These are phyloP conservation scores for Thereva unica DNA, from an alignment of 2,888 invertebrate genomes.

Conservation along the genomic window DNA sequence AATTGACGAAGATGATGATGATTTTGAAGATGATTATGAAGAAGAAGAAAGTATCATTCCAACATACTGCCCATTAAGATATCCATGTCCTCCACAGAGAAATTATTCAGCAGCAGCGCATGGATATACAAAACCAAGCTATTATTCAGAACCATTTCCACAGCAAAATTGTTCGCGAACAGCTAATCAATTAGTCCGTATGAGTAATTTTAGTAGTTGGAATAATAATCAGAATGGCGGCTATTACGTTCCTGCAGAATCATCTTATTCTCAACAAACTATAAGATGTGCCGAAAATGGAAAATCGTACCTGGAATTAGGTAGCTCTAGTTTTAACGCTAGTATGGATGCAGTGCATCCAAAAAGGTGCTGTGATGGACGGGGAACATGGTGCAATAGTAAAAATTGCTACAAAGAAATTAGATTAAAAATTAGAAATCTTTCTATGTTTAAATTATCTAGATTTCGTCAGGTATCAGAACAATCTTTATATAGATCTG, in stretches of 20 bases:
- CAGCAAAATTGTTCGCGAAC: slow-evolving; percentile 23
- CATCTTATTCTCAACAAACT: slow-evolving; percentile 66
- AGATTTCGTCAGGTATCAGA: slow-evolving; percentile 86
- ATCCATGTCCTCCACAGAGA: slow-evolving; percentile 41
- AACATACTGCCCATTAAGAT: slow-evolving; percentile 53
- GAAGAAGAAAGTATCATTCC: slow-evolving; percentile 59
- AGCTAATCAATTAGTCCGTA: slow-evolving; percentile 44
- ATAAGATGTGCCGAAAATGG: slow-evolving; percentile 88
- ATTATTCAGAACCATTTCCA: slow-evolving; percentile 57
- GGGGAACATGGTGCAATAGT: slow-evolving; percentile 77
- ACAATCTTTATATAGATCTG: slow-evolving; percentile 85
- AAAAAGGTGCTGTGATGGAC: slow-evolving; percentile 70
- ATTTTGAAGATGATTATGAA: slow-evolving; percentile 59
- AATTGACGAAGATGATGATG: slow-evolving; percentile 56
- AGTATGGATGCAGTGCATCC: slow-evolving; percentile 52
- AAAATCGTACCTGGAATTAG: slow-evolving; percentile 85
- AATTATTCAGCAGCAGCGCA: slow-evolving; percentile 44
- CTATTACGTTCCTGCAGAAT: slow-evolving; percentile 21
- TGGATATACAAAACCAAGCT: slow-evolving; percentile 55
- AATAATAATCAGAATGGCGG: slow-evolving; percentile 36
- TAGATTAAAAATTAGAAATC: slow-evolving; percentile 85
- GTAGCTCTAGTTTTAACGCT: slow-evolving; percentile 62
- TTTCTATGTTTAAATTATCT: slow-evolving; percentile 90
- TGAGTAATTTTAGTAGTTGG: slow-evolving; percentile 43
- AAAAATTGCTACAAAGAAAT: slow-evolving; percentile 83